Percentiles rank a stretch among this genome's conserved stretches.
Evolutionary conservation across 2,797 vertebrate genomes (phyloP).

Genomic region (Sebastes miniatus): DNA sequence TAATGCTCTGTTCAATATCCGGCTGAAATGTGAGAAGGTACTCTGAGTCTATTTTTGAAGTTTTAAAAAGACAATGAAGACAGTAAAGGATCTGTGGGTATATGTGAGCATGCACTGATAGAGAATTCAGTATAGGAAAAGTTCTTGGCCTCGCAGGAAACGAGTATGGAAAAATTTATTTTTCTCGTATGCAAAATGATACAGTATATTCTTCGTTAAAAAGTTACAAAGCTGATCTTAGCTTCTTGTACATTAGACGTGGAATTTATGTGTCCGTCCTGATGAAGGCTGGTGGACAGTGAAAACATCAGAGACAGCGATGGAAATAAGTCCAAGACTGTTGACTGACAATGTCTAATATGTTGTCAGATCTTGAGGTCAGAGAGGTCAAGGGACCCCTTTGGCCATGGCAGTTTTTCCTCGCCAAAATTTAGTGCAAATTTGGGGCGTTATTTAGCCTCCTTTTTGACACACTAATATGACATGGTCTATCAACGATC

Average conservation of each 20-base stretch:
- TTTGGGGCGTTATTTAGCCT: too few relatives aligned
- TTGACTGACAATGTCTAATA: background rate
- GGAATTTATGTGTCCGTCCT: background rate
- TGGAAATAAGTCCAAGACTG: background rate
- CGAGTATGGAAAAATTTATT: background rate
- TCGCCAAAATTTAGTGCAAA: too few relatives aligned
- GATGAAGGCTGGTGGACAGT: background rate
- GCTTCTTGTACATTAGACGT: background rate
- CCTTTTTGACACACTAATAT: too few relatives aligned
- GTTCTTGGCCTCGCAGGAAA: background rate
- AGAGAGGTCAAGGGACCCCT: too few relatives aligned
- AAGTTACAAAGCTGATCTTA: background rate
- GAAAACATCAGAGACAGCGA: background rate
- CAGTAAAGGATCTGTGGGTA: background rate
- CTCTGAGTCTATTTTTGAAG: slow-evolving; percentile 14
- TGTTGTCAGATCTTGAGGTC: background rate
- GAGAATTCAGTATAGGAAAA: background rate
- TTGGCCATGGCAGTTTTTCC: too few relatives aligned
- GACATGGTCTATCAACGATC: too few relatives aligned
- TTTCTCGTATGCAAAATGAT: background rate
- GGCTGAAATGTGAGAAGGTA: slow-evolving; percentile 20
- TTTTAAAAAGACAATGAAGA: slow-evolving; percentile 8
- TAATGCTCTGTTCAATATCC: slow-evolving; percentile 38
- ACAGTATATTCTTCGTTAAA: background rate
- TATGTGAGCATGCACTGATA: background rate